phyloP scores from a whole-genome alignment of 1,140 invertebrate genomes.

The Dreissena rostriformis region DNA sequence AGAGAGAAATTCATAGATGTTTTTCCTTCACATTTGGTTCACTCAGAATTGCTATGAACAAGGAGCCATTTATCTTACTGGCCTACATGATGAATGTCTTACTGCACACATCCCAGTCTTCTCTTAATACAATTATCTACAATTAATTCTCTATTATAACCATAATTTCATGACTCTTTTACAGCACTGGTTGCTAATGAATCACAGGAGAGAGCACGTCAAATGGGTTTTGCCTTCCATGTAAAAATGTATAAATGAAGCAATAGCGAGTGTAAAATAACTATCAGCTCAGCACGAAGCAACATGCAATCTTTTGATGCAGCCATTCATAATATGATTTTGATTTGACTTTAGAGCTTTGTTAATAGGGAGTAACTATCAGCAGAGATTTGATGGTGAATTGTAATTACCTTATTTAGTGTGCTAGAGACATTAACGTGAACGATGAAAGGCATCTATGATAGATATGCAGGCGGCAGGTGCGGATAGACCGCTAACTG shows the following conservation, averaged over 20 bases:
- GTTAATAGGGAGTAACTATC: no score
- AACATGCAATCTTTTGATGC: slow-evolving; percentile 9
- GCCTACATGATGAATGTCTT: slow-evolving; percentile 27
- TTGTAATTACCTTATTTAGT: no score
- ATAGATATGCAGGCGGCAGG: no score
- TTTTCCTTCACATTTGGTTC: no score
- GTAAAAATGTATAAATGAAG: slow-evolving; percentile 14
- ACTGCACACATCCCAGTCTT: slow-evolving; percentile 29
- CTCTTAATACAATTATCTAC: slow-evolving; percentile 37
- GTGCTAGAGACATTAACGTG: no score
- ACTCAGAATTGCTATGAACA: background rate
- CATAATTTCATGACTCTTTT: slow-evolving; percentile 54
- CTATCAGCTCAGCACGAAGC: background rate
- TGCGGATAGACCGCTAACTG: no score
- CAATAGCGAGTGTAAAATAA: background rate
- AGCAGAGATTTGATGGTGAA: no score
- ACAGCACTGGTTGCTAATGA: slow-evolving; percentile 32
- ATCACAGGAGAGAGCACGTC: slow-evolving; percentile 18
- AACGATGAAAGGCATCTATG: no score
- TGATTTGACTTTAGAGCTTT: no score
- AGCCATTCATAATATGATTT: background rate
- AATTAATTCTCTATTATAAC: slow-evolving; percentile 55
- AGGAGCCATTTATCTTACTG: slow-evolving; percentile 29
- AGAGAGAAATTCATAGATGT: no score
- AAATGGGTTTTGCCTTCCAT: slow-evolving; percentile 13